phyloP scores from a whole-genome alignment of 2,888 invertebrate genomes.

The Gari tellinella region DNA sequence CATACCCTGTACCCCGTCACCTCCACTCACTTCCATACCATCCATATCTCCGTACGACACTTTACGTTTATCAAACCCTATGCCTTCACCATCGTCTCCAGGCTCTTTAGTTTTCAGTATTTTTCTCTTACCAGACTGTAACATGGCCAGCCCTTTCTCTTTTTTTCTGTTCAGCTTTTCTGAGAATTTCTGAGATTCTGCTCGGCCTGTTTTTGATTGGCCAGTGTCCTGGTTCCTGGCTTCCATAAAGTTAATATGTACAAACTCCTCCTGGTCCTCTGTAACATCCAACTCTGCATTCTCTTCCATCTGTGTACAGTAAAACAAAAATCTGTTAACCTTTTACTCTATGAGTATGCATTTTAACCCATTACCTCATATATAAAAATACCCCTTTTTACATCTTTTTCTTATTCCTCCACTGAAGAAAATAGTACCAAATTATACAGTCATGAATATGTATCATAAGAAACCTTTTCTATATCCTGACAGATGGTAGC shows the following conservation, averaged over 20 bases:
- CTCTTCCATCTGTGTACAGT: conserved; percentile 28
- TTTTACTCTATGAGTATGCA: too few relatives aligned
- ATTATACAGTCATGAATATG: too few relatives aligned
- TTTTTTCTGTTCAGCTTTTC: conserved; percentile 3
- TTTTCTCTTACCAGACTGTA: conserved; percentile 41
- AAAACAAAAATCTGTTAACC: not conserved
- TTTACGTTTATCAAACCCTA: not conserved
- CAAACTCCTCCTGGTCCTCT: conserved; percentile 58
- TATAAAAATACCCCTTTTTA: too few relatives aligned
- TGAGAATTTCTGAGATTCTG: not conserved
- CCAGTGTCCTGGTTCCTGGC: conserved; percentile 5
- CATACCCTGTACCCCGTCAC: conserved; percentile 2
- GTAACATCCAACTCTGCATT: conserved; percentile 33
- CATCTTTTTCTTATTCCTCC: too few relatives aligned
- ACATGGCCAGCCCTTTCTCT: not conserved
- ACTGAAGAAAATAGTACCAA: too few relatives aligned
- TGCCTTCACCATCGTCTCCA: conserved; percentile 3
- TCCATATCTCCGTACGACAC: too few relatives aligned
- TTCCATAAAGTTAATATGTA: conserved; percentile 64
- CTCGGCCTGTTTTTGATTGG: not conserved
- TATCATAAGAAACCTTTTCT: too few relatives aligned
- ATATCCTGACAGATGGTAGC: too few relatives aligned
- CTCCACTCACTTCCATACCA: not conserved
- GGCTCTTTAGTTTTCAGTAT: conserved; percentile 21
- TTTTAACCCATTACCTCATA: too few relatives aligned